Evolutionary conservation across 2,888 invertebrate genomes (phyloP).

Genomic region (Sclerodermus sp.): DNA sequence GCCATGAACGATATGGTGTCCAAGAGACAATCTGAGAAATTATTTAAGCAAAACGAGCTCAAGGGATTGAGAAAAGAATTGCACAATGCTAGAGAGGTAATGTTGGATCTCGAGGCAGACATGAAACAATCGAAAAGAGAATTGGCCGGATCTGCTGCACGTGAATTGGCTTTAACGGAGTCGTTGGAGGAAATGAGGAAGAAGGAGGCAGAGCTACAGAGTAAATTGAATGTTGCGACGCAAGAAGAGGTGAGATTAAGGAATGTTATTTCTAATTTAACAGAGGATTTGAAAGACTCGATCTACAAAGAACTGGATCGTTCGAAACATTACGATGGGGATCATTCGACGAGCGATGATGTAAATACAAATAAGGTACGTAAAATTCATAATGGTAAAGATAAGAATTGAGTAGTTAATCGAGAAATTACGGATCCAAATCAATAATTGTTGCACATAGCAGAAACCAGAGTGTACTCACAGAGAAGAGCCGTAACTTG

Average conservation of each 20-base stretch:
- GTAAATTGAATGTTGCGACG: constrained; percentile 50
- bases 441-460: too few relatives aligned
- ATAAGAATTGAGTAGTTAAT: too few relatives aligned
- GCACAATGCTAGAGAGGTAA: constrained; percentile 39
- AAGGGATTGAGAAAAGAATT: constrained; percentile 40
- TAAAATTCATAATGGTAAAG: too few relatives aligned
- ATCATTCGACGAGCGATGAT: constrained; percentile 51
- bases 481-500: too few relatives aligned
- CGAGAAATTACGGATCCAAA: too few relatives aligned
- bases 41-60: constrained; percentile 35
- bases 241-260: constrained; percentile 53
- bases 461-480: too few relatives aligned
- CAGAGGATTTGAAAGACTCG: constrained; percentile 29
- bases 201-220: constrained; percentile 66
- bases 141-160: constrained; percentile 31
- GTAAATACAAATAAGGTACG: too few relatives aligned
- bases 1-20: constrained; percentile 43
- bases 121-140: constrained; percentile 39
- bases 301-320: constrained; percentile 34
- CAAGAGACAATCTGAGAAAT: constrained; percentile 39
- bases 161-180: constrained; percentile 30
- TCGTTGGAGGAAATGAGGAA: constrained; percentile 66
- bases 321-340: constrained; percentile 29
- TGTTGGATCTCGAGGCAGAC: constrained; percentile 43
- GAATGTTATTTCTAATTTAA: constrained; percentile 39